Evolutionary conservation across 2,113 vertebrate species (phyloP).

Genomic region (Pavo muticus): DNA sequence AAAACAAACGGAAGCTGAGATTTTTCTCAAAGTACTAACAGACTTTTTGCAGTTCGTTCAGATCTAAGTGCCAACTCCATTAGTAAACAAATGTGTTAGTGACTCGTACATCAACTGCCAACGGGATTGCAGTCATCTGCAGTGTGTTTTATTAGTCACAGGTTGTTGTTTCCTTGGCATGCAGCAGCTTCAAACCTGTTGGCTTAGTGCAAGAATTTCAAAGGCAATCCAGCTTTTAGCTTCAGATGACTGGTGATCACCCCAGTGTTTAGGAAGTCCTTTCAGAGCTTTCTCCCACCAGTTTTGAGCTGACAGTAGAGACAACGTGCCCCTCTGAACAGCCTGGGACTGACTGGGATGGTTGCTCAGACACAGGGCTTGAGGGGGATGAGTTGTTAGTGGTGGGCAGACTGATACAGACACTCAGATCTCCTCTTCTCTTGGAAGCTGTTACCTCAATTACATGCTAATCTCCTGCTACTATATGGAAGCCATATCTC

Average conservation of each 20-base stretch:
- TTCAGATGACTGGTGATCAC: neutral
- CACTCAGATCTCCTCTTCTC: neutral
- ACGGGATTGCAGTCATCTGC: neutral
- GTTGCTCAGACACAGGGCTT: neutral
- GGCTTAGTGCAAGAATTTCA: neutral
- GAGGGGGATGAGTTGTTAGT: neutral
- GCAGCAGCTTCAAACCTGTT: neutral
- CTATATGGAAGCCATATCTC: neutral
- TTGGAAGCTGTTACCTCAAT: neutral
- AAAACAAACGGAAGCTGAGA: neutral
- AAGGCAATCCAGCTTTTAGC: neutral
- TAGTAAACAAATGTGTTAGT: neutral
- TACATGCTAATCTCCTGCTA: rapidly evolving
- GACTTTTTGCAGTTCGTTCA: neutral
- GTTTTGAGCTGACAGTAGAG: neutral
- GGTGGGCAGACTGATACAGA: neutral
- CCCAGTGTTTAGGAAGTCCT: neutral
- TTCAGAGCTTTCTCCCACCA: neutral
- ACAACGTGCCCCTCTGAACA: neutral
- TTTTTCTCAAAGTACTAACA: neutral
- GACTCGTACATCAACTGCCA: neutral
- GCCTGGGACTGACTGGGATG: neutral
- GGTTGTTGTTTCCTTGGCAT: neutral
- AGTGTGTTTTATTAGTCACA: neutral
- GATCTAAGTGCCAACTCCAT: neutral